Percentiles rank a stretch among this genome's conserved stretches.
phyloP scores from a whole-genome alignment of 2,113 vertebrate genomes.

The Myrmecobius fasciatus region DNA sequence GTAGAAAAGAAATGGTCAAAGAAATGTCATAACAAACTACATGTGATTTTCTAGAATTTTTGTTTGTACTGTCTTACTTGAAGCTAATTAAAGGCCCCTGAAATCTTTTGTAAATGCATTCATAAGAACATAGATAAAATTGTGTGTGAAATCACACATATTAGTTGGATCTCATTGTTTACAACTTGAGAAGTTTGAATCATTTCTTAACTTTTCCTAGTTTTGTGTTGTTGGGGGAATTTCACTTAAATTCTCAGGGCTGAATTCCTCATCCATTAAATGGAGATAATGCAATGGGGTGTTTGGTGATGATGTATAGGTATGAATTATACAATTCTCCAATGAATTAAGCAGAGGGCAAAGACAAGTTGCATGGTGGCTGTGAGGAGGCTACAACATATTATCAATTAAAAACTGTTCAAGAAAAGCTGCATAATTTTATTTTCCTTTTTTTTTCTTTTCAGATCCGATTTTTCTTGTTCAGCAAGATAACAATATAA shows the following conservation, averaged over 20 bases:
- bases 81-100: slow-evolving; percentile 13
- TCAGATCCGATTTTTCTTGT: too few relatives aligned
- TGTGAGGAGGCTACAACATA: background rate
- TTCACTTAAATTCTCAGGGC: background rate
- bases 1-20: slow-evolving; percentile 35
- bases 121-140: slow-evolving; percentile 15
- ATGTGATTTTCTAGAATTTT: slow-evolving; percentile 7
- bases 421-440: too few relatives aligned
- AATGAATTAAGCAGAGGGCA: background rate
- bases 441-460: too few relatives aligned
- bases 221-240: background rate
- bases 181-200: background rate
- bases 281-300: background rate
- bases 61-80: background rate
- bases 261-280: background rate
- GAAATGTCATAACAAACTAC: slow-evolving; percentile 2
- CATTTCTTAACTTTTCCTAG: background rate
- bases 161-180: slow-evolving; percentile 1
- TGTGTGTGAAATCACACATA: background rate
- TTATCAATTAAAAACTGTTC: background rate
- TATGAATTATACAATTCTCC: background rate
- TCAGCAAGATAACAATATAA: too few relatives aligned
- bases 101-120: background rate
- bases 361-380: background rate
- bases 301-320: background rate